These are phyloP conservation scores for Desmophyllum pertusum DNA, from an alignment of 92 coral and sea anemone genomes.

Conservation along the genomic window DNA sequence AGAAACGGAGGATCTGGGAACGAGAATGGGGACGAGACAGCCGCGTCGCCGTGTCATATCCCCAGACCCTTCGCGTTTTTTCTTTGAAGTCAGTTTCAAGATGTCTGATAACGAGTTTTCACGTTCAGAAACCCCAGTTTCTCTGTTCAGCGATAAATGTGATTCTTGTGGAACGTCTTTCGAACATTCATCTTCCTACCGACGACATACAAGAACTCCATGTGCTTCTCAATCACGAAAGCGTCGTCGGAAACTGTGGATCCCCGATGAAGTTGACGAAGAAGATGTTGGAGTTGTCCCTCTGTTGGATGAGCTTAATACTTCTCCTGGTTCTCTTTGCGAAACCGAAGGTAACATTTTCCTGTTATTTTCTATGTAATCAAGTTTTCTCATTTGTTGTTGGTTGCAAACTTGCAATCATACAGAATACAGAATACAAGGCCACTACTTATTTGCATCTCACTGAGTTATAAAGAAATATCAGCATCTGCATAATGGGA, in stretches of 20 bases:
- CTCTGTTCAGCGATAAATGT: constrained; percentile 7
- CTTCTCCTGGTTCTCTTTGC: neutral
- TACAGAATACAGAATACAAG: too few relatives aligned
- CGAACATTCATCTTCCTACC: constrained; percentile 19
- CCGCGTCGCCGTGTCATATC: too few relatives aligned
- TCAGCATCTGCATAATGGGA: too few relatives aligned
- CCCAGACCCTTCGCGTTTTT: too few relatives aligned
- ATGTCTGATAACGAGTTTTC: neutral
- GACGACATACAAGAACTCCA: neutral
- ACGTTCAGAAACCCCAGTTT: neutral
- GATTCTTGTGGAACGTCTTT: constrained; percentile 16
- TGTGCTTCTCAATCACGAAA: neutral
- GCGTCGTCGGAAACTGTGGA: neutral
- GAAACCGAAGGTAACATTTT: neutral
- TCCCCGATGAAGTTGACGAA: constrained; percentile 5
- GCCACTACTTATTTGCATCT: too few relatives aligned
- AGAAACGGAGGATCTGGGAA: too few relatives aligned
- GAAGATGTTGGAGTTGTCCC: too few relatives aligned
- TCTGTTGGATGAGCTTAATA: too few relatives aligned
- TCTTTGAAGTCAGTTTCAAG: too few relatives aligned
- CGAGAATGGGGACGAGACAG: too few relatives aligned
- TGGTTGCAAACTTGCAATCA: constrained; percentile 3
- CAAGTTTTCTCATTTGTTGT: constrained; percentile 3
- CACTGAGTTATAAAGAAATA: too few relatives aligned
- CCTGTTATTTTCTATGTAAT: neutral